Base-by-base conservation (phyloP, 2,797 vertebrate species). In the Threskiornis aethiopicus region DNA sequence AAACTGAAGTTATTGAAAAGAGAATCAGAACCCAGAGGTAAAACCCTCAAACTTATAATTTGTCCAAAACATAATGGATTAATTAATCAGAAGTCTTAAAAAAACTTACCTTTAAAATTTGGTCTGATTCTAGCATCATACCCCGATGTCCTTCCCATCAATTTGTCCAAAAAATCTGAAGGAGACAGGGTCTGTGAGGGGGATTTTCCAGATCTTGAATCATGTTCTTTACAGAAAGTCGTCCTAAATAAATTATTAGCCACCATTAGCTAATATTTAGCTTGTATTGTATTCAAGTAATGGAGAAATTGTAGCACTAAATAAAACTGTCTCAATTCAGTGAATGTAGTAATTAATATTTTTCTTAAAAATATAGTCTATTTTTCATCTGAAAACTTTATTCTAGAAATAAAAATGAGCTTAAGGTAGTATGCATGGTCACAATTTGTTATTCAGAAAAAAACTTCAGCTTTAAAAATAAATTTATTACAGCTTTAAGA, bases 81-180 rank as follows among this genome's bases (percentile, higher is more conserved):
- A 47, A 47, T 83, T 84, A 89, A 90, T 84, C 11, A 49, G 44
- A 84, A 89, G 33, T 82, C 85, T 94, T 76, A 93, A n/a, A 93
- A 80, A 84, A 91, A 95, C 98, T 97, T 99, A 99, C 99, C 99
- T 99, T 99, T 99, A 97, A 99, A 99, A 99, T 99, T 99, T 46
- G 99, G 99, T 97, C 99, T 98, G 97, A 99, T 99, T 98, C 99
- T 98, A 94, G 99, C 99, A 96, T 99, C 99, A 92, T 99, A 99
- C 72, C 99, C 99, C 8, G 99, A 99, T 85, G 99, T 99, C 96
- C 98, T 99, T 96, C 99, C 99, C 99, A 99, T 99, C 96, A 99
- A 98, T 96, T 99, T 99, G 97, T 99, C 99, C 98, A 99, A 99
- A 98, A 99, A 99, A 98, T 99, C 99, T 89, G 99, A 99, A 85